Evolutionary conservation across 1,140 invertebrate genomes (phyloP), one percentile per base, ranked within the genome.

Genomic region (Trichoplusia ni): DNA sequence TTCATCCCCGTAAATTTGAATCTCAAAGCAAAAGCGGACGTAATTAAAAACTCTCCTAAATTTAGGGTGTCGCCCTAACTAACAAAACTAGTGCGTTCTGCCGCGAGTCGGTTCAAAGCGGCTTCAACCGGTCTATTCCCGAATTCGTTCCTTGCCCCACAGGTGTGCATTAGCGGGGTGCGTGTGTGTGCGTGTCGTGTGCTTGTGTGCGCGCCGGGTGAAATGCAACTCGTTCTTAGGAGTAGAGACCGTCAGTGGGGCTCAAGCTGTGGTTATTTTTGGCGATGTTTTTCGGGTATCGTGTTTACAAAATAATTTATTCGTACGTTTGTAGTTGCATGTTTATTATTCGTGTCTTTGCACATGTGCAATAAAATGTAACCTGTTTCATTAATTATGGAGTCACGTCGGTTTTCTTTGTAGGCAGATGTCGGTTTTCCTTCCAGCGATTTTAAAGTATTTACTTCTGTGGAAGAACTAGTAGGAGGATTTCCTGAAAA

Each of bases 171-270:
- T 76, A 73, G 69, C 72, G 69, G 47, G 58, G 62, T 42, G 54
- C 51, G 60, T 65, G 31, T 71, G 59, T 67, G 62, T 69, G 67
- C 51, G 51, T 33, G 37, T 38, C 16, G 51, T 33, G 69, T 13
- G 49, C 56, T 19, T 75, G 75, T 84, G 79, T 76, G 77, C 19
- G 79, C 78, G 75, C 66, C 77, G 64, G 76, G 80, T 82, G 84
- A 87, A 87, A 86, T 84, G 77, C 77, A 81, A 86, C 86, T 86
- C 81, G 86, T 82, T 86, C 83, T 86, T 86, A 89, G 81, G 75
- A 81, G 82, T 79, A 58, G 54, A 58, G 25, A 56, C 62, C 66
- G 67, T 6, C 84, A 85, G 84, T 67, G 77, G 71, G 73, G 19
- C 6, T 7, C 63, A 87, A 82, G 23, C 49, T 18, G 21, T 9